Evolutionary conservation across 2,888 invertebrate genomes (phyloP).

Genomic region (Oxyteleia sp.): DNA sequence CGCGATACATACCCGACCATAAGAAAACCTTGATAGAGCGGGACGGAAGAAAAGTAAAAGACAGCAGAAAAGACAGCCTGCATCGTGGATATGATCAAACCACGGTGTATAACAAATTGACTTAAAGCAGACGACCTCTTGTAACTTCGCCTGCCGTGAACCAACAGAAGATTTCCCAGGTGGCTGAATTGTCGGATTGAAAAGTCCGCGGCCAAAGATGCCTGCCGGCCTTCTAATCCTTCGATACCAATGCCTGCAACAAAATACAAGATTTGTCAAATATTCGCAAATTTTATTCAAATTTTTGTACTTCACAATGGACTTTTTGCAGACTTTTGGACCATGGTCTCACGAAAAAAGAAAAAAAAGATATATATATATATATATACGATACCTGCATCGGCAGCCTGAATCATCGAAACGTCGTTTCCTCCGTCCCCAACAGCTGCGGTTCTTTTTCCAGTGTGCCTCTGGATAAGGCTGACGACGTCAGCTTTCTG

Average conservation of each 20-base stretch:
- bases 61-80: conserved; percentile 99
- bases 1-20: conserved; percentile 95
- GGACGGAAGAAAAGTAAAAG: conserved; percentile 99
- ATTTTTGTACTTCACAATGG: no score
- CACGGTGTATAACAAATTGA: conserved; percentile 99
- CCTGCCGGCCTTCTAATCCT: conserved; percentile 96
- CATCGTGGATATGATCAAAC: conserved; percentile 99
- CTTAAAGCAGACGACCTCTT: conserved; percentile 98
- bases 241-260: conserved; percentile 94
- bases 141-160: conserved; percentile 97
- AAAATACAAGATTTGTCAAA: no score
- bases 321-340: no score
- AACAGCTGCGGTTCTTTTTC: conserved; percentile 89
- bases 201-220: conserved; percentile 99
- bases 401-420: conserved; percentile 91
- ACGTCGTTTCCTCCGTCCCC: conserved; percentile 92
- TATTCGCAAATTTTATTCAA: no score
- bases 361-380: conserved; percentile 14
- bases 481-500: conserved; percentile 92
- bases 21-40: conserved; percentile 99
- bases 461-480: conserved; percentile 90
- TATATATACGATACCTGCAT: conserved; percentile 88
- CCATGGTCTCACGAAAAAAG: no score
- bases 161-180: conserved; percentile 94
- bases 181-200: conserved; percentile 96